These are phyloP conservation scores for Morus bassanus DNA, from an alignment of 2,797 vertebrate genomes.

Conservation along the genomic window DNA sequence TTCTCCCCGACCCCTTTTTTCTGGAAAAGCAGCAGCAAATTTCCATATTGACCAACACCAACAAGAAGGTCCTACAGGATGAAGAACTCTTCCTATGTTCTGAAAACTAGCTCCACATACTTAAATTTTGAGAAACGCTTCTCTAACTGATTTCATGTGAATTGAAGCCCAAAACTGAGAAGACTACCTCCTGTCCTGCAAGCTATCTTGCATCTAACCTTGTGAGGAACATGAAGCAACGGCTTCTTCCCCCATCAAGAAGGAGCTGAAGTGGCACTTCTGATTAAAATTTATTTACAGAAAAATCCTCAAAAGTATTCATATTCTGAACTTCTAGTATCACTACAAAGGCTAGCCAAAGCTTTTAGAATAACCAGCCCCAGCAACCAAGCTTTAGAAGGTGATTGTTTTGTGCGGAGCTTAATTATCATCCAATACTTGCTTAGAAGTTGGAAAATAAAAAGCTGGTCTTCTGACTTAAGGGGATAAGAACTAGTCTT, in stretches of 20 bases:
- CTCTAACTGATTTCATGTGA: neutral
- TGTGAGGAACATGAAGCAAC: neutral
- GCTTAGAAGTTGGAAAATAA: neutral
- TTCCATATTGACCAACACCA: conserved; percentile 35
- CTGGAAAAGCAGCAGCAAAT: conserved; percentile 75
- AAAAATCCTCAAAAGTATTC: neutral
- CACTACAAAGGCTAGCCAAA: neutral
- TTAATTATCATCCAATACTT: neutral
- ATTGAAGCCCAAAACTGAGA: neutral
- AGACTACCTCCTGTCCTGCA: neutral
- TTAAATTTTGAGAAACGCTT: neutral
- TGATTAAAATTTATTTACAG: neutral
- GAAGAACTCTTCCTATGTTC: neutral
- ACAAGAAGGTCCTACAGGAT: neutral
- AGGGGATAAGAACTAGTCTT: neutral
- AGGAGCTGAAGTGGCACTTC: neutral
- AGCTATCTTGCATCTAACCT: neutral
- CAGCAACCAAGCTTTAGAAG: neutral
- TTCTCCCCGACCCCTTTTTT: neutral
- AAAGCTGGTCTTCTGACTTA: neutral
- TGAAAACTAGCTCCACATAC: neutral
- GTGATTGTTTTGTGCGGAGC: neutral
- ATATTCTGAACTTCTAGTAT: neutral
- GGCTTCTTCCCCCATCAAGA: neutral
- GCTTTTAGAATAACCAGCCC: neutral